phyloP scores from a whole-genome alignment of 2,797 vertebrate genomes.

The Odontamblyopus rebecca region DNA sequence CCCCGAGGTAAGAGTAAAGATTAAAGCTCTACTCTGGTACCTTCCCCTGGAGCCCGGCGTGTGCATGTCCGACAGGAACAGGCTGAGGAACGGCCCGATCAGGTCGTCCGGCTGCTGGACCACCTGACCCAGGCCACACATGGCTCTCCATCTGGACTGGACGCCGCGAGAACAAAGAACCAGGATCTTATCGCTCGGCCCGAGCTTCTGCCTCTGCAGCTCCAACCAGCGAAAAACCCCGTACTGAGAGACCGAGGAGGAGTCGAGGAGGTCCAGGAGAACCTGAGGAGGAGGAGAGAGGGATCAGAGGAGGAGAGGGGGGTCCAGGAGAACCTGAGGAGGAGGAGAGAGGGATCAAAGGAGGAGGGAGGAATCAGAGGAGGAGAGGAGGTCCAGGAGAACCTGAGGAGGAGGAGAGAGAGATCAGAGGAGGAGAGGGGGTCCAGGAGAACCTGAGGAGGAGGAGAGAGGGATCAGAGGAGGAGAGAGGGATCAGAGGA shows the following conservation, averaged over 20 bases:
- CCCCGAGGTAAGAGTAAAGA: background rate
- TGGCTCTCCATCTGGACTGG: constrained; percentile 91
- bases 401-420: constrained; percentile 80
- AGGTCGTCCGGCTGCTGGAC: constrained; percentile 83
- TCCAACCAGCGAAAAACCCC: constrained; percentile 88
- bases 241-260: constrained; percentile 80
- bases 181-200: constrained; percentile 84
- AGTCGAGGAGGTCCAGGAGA: constrained; percentile 85
- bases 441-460: background rate
- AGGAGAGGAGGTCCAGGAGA: constrained; percentile 86
- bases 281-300: constrained; percentile 64
- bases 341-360: background rate
- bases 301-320: constrained; percentile 39
- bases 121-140: constrained; percentile 79
- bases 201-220: constrained; percentile 84
- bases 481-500: background rate
- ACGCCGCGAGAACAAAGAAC: constrained; percentile 90
- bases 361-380: constrained; percentile 64
- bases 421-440: constrained; percentile 54
- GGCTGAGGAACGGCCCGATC: constrained; percentile 87
- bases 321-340: constrained; percentile 84
- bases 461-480: background rate
- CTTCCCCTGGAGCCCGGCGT: constrained; percentile 83
- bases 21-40: constrained; percentile 61
- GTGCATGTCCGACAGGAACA: constrained; percentile 90